Conservation (phyloP, 2,113 vertebrate genomes). For the Dendrocopos noguchii region DNA sequence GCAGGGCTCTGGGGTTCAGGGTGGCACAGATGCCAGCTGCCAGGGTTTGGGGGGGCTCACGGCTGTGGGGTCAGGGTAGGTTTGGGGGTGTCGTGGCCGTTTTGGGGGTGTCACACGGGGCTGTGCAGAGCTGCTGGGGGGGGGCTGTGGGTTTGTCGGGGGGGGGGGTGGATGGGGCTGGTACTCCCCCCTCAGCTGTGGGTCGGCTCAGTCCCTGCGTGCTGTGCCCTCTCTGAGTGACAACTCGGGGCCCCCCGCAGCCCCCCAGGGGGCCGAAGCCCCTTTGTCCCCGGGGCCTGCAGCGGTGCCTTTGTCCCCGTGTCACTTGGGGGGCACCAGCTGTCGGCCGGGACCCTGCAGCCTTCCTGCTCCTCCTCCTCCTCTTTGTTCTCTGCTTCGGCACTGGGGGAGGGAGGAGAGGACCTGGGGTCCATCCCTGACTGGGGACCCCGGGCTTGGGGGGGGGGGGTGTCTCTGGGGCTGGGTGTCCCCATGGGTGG, state of each 20-base stretch:
- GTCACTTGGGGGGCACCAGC: neutral
- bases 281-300: neutral
- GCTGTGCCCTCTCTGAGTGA: neutral
- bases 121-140: too few relatives aligned
- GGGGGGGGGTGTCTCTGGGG: too few relatives aligned
- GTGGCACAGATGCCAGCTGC: neutral
- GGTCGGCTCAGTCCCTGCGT: neutral
- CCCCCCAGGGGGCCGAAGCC: neutral
- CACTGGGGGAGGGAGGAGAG: neutral
- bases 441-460: too few relatives aligned
- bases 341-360: neutral
- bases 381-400: neutral
- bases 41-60: neutral
- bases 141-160: too few relatives aligned
- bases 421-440: neutral
- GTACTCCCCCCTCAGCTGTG: too few relatives aligned
- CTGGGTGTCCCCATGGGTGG: too few relatives aligned
- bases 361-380: neutral
- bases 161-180: too few relatives aligned
- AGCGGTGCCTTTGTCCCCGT: neutral
- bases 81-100: too few relatives aligned
- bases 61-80: too few relatives aligned
- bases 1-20: neutral
- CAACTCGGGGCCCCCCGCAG: neutral
- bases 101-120: neutral